Conservation (phyloP, 2,888 invertebrate genomes). For the Cerastis leucographa region DNA sequence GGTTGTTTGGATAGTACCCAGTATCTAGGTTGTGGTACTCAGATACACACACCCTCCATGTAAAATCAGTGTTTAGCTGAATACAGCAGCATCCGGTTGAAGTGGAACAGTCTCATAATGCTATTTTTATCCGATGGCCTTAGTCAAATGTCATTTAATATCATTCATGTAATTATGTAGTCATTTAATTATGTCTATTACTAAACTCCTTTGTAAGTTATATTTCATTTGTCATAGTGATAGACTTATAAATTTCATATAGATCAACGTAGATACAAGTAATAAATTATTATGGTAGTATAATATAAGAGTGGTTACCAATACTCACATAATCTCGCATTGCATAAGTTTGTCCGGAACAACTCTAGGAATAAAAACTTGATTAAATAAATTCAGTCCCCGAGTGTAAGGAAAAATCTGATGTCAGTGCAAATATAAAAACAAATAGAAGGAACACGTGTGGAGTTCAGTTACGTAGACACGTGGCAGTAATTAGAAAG, state of each 20-base stretch:
- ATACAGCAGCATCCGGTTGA: neutral
- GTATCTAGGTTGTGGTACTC: neutral
- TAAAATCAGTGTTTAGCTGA: neutral
- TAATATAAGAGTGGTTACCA: neutral
- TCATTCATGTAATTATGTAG: no score
- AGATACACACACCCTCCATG: neutral
- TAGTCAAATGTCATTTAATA: neutral
- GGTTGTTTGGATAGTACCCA: neutral
- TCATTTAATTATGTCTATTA: no score
- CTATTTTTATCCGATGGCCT: neutral
- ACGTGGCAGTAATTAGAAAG: constrained; percentile 15
- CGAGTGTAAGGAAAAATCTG: neutral
- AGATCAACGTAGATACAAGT: no score
- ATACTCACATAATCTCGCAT: neutral
- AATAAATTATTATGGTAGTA: no score
- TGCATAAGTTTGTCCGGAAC: neutral
- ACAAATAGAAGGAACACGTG: neutral
- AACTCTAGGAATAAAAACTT: neutral
- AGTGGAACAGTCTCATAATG: neutral
- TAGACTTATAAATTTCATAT: no score
- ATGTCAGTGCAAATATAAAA: constrained; percentile 4
- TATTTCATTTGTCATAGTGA: neutral
- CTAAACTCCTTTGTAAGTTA: neutral
- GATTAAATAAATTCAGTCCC: neutral
- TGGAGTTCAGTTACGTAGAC: neutral